A percentile compares a stretch with the other conserved stretches of the same genome.
phyloP scores from a whole-genome alignment of 2,113 vertebrate species.

The Anguilla rostrata region DNA sequence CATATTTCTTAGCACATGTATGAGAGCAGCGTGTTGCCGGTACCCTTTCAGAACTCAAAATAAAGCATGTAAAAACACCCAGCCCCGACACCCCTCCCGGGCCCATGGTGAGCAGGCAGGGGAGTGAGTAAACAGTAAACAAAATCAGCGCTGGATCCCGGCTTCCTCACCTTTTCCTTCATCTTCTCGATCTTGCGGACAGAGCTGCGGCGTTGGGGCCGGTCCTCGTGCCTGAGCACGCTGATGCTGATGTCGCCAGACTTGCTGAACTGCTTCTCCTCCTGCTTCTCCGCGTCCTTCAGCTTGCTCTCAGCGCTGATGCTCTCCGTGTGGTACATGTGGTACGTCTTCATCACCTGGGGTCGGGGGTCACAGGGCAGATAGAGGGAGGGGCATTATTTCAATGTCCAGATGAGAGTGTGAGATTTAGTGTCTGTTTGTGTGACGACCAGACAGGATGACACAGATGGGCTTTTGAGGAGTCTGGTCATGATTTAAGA shows the following conservation, averaged over 20 bases:
- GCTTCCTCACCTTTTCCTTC: slow-evolving; percentile 74
- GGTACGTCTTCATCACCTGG: slow-evolving; percentile 86
- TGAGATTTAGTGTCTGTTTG: neutral
- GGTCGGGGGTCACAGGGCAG: neutral
- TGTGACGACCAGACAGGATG: neutral
- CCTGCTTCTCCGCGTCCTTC: slow-evolving; percentile 83
- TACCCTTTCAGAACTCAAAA: too few species aligned
- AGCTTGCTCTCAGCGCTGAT: slow-evolving; percentile 82
- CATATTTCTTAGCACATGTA: too few species aligned
- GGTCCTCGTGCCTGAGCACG: slow-evolving; percentile 75
- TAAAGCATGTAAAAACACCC: neutral
- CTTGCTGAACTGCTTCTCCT: slow-evolving; percentile 83
- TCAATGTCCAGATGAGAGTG: neutral
- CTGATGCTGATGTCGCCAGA: slow-evolving; percentile 72
- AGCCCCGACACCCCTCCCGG: neutral
- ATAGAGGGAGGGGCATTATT: neutral
- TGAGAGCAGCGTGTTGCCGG: too few species aligned
- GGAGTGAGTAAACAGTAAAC: too few species aligned
- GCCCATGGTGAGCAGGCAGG: neutral
- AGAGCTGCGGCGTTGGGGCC: slow-evolving; percentile 77
- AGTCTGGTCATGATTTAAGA: neutral
- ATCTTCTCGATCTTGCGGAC: slow-evolving; percentile 86
- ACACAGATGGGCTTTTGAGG: neutral
- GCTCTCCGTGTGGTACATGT: slow-evolving; percentile 82
- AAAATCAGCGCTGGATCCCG: too few species aligned